A percentile compares a stretch with the other conserved stretches of the same genome.
These are phyloP conservation scores for Helicoverpa zea DNA, from an alignment of 1,140 invertebrate genomes.

Conservation along the genomic window DNA sequence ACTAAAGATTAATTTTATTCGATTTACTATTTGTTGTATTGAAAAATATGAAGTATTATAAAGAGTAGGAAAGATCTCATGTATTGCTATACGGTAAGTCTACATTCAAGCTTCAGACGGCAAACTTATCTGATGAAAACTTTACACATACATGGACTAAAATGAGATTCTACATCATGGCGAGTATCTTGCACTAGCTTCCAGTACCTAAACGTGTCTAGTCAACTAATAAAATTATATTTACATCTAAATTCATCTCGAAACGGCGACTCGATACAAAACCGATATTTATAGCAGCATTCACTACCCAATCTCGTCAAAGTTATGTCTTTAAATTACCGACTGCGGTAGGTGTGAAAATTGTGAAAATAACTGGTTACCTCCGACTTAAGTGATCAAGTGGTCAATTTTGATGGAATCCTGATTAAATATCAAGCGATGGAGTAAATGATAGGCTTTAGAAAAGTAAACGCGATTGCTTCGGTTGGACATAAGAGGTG, in stretches of 20 bases:
- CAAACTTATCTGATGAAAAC: too few relatives aligned
- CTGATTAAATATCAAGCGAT: slow-evolving; percentile 39
- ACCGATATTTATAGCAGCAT: slow-evolving; percentile 9
- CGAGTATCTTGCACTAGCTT: too few relatives aligned
- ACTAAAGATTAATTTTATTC: too few relatives aligned
- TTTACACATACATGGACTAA: too few relatives aligned
- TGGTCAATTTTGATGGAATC: slow-evolving; percentile 42
- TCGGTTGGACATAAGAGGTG: background rate
- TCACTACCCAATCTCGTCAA: slow-evolving; percentile 10
- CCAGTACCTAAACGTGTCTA: too few relatives aligned
- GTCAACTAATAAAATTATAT: background rate
- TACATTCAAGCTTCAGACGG: too few relatives aligned
- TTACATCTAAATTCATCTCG: background rate
- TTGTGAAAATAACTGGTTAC: slow-evolving; percentile 18
- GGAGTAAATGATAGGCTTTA: slow-evolving; percentile 26
- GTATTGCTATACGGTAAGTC: too few relatives aligned
- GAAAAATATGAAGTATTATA: too few relatives aligned
- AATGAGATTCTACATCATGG: too few relatives aligned
- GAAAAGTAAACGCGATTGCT: slow-evolving; percentile 21
- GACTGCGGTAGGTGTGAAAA: slow-evolving; percentile 36
- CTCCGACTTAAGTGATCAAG: slow-evolving; percentile 6
- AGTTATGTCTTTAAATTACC: slow-evolving; percentile 35
- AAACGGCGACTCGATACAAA: background rate
- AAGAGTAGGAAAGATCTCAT: too few relatives aligned
- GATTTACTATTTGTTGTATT: too few relatives aligned